phyloP scores from a whole-genome alignment of 2,113 vertebrate species.

The Chrysemys picta region DNA sequence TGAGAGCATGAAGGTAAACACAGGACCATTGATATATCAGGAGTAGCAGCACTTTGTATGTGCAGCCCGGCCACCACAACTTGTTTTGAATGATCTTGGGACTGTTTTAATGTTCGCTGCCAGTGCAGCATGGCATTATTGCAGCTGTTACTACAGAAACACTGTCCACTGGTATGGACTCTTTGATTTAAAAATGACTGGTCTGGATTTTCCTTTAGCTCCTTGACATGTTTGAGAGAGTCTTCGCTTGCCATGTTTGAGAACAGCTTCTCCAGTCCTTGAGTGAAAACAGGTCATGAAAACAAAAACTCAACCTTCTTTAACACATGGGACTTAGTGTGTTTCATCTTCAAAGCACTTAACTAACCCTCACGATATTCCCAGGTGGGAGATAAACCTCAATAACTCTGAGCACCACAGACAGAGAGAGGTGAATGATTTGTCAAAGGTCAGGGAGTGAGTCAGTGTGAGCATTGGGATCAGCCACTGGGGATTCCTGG shows the following conservation, averaged over 20 bases:
- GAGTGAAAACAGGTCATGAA: not conserved
- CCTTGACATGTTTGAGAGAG: not conserved
- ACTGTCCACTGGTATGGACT: not conserved
- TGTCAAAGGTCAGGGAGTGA: not conserved
- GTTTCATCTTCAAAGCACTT: not conserved
- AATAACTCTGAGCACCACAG: not conserved
- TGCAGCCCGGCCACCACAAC: not conserved
- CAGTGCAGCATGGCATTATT: not conserved
- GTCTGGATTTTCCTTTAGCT: not conserved
- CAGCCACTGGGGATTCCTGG: not conserved
- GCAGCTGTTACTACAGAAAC: not conserved
- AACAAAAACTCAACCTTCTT: not conserved
- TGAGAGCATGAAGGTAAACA: not conserved
- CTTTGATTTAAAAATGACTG: not conserved
- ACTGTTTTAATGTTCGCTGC: not conserved
- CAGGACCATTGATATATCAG: not conserved
- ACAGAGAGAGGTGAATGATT: not conserved
- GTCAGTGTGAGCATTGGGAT: not conserved
- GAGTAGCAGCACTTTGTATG: not conserved
- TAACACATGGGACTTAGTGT: not conserved
- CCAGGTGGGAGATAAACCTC: rapidly evolving
- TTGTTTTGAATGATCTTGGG: not conserved
- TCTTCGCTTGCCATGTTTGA: not conserved
- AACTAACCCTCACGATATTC: not conserved
- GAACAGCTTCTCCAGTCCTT: not conserved